Percentiles rank a stretch among this genome's conserved stretches.
phyloP scores from a whole-genome alignment of 2,888 invertebrate genomes.

The Dryadula phaetusa region DNA sequence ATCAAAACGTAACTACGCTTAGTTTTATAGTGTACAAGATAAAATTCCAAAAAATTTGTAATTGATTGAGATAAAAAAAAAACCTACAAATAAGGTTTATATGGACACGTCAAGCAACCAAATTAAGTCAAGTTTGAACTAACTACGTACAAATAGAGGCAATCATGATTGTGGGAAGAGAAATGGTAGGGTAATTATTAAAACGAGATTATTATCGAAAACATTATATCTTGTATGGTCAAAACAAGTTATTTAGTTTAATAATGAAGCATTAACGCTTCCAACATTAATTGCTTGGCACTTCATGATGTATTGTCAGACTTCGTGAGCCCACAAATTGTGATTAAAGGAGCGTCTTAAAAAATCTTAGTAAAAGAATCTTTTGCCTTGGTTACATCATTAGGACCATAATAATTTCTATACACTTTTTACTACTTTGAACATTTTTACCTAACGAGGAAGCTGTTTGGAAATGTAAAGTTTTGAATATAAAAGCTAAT shows the following conservation, averaged over 20 bases:
- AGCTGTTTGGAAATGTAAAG: conserved; percentile 15
- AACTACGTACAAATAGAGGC: conserved; percentile 77
- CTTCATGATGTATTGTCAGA: conserved; percentile 77
- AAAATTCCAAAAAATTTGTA: conserved; percentile 29
- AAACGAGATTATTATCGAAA: conserved; percentile 82
- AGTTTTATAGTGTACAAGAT: conserved; percentile 29
- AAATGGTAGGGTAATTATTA: conserved; percentile 80
- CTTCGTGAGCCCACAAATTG: conserved; percentile 70
- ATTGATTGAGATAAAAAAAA: conserved; percentile 37
- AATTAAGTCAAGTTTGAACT: conserved; percentile 70
- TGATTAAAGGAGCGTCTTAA: conserved; percentile 69
- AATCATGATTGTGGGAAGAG: conserved; percentile 79
- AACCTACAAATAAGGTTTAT: conserved; percentile 44
- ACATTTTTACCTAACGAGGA: conserved; percentile 45
- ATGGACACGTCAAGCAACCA: conserved; percentile 74
- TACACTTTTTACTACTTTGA: conserved; percentile 49
- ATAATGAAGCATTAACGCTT: conserved; percentile 81
- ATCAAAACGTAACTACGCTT: neutral
- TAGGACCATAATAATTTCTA: conserved; percentile 58
- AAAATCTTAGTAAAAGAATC: conserved; percentile 52
- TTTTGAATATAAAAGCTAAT: conserved; percentile 63
- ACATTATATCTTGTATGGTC: conserved; percentile 73
- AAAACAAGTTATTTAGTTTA: conserved; percentile 80
- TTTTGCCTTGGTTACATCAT: conserved; percentile 58
- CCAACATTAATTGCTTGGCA: conserved; percentile 69